Base-by-base conservation (phyloP, 2,113 vertebrate genomes). In the Myodes glareolus region DNA sequence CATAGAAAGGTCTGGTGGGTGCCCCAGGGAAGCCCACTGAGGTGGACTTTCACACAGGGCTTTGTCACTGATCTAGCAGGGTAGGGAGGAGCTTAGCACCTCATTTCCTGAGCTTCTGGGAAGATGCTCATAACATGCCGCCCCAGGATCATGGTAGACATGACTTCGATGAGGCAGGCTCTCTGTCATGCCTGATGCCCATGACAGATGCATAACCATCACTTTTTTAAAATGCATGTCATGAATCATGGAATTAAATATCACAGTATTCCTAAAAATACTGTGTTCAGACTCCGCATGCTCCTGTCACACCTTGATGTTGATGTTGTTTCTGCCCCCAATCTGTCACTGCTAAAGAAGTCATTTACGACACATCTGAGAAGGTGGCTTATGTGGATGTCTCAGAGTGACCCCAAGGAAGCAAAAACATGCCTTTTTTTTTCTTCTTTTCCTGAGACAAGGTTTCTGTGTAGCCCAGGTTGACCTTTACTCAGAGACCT, bases 321-420 rank as follows among this genome's bases (percentile, higher is more conserved):
- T 0, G 3, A 9, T 5, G 55, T 11, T 19, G n/a, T 50, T 7
- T 42, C 42, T 31, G 31, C 39, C 58, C 33, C 0, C 10, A 13
- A 7, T 19, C 2, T 1, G 0, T 36, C 39, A 12, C 0, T 55
- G 29, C 47, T n/a, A 4, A 27, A 11, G 33, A 36, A 68, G 21
- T 19, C 36, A 3, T 1, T 13, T 36, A 45, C 0, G 1, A 2
- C 45, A 16, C 11, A 7, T 2, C 39, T 70, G n/a, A 84, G 86
- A 68, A 50, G 73, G 63, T 3, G 6, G 33, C 14, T 42, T 9
- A 11, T 2, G 81, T 0, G 27, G 73, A n/a, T 19, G 31, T 9
- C 42, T 72, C 77, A 65, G 33, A 50, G 50, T 17, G 10, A 42
- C 9, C 61, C 3, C 7, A 93, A 68, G 50, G 27, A 21, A 55